Evolutionary conservation across 2,797 vertebrate species (phyloP), one percentile per base, ranked within the genome.

Genomic region (Sebastes diaconus): DNA sequence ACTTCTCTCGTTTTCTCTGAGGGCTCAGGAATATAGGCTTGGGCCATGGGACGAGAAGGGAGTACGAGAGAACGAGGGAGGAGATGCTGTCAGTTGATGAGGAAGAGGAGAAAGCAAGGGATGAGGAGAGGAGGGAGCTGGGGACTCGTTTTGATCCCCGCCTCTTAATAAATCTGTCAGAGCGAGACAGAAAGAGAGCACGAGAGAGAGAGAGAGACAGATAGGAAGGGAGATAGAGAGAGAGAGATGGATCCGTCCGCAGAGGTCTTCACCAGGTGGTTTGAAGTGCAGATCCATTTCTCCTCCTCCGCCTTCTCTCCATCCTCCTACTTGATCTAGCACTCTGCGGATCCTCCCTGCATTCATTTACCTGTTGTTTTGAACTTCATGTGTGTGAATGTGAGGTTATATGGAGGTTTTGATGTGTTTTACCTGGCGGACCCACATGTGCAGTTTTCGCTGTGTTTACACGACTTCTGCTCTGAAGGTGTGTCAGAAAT

Each of bases 141-240:
- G 91, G 92, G 87, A 88, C 85, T 88, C 42, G 16, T 89, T 91
- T 83, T 87, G 87, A 91, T 92, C 87, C 77, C 75, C 74, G 80
- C 72, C 80, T 91, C 88, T 86, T 94, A 92, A 93, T 92, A 95
- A 93, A 94, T 93, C 90, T 93, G 92, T 92, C 92, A 90, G 75
- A 85, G 81, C 0, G 22, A 90, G 84, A 93, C 88, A 90, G 88
- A 90, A 90, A 75, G 90, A 75, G 88, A 87, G 76, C 86, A 88
- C 1, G 75, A 72, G 83, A 69, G 75, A 84, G 63, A 71, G 46
- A 74, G 66, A 30, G 2, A n/a, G 22, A 66, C 16, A 32, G 20
- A 36, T 24, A 66, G 58, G 18, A 59, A 58, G 55, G 50, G 58
- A 24, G 22, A 42, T 5, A 46, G 16, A 50, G 16, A 29, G 36